phyloP scores from a whole-genome alignment of 2,797 vertebrate species.

The Triplophysa bombifrons region DNA sequence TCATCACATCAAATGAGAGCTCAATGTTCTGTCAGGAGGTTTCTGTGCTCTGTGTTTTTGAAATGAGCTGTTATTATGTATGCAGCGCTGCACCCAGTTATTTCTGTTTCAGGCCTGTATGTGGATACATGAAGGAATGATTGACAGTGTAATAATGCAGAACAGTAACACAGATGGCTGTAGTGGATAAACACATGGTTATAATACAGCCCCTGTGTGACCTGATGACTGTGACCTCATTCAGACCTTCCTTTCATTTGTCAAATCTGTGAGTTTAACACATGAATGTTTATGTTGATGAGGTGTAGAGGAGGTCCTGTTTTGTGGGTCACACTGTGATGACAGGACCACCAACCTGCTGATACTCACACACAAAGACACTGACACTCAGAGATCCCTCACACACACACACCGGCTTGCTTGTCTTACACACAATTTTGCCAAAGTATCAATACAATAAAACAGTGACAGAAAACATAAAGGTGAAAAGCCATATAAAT shows the following conservation, averaged over 20 bases:
- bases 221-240: neutral
- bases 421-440: no score
- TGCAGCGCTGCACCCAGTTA: constrained; percentile 1
- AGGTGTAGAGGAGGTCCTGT: constrained; percentile 44
- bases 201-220: neutral
- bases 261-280: neutral
- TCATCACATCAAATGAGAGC: neutral
- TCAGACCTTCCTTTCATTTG: neutral
- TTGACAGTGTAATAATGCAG: constrained; percentile 28
- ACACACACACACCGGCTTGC: neutral
- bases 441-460: no score
- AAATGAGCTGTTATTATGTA: constrained; percentile 17
- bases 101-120: neutral
- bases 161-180: constrained; percentile 9
- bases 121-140: constrained; percentile 8
- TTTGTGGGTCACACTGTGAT: constrained; percentile 43
- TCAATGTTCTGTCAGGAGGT: neutral
- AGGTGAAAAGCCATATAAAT: neutral
- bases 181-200: constrained; percentile 21
- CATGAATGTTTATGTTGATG: neutral
- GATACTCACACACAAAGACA: constrained; percentile 45
- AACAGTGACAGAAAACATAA: no score
- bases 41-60: neutral
- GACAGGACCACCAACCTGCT: constrained; percentile 50
- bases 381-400: neutral